Conservation (phyloP, 2,888 invertebrate species). For the Perizoma flavofasciatum region DNA sequence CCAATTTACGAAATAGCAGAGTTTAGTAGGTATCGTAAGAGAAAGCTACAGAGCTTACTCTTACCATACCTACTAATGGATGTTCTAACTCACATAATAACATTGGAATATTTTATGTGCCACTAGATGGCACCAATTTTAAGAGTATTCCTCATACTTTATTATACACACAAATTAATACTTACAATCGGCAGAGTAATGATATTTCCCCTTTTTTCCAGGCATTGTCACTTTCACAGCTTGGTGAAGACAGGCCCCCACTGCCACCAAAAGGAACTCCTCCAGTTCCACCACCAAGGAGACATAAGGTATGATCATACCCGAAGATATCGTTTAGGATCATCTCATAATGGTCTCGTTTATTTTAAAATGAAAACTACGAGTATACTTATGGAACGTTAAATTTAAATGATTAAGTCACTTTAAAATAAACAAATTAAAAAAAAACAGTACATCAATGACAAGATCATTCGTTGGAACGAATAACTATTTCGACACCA, state of each 20-base stretch:
- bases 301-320: conserved; percentile 65
- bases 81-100: background rate
- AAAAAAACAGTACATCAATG: too few relatives aligned
- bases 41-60: too few relatives aligned
- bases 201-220: conserved; percentile 36
- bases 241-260: conserved; percentile 75
- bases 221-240: conserved; percentile 66
- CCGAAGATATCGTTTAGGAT: background rate
- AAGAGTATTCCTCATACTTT: too few relatives aligned
- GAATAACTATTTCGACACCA: too few relatives aligned
- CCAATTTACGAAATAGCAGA: conserved; percentile 13
- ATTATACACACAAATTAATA: too few relatives aligned
- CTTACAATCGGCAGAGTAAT: background rate
- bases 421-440: too few relatives aligned
- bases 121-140: background rate
- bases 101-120: background rate
- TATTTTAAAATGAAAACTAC: too few relatives aligned
- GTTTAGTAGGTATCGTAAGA: too few relatives aligned
- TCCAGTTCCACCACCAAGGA: conserved; percentile 78
- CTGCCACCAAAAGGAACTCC: conserved; percentile 74
- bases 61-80: background rate
- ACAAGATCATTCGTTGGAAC: too few relatives aligned
- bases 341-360: background rate
- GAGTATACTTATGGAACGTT: too few relatives aligned
- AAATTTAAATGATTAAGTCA: too few relatives aligned